A percentile compares a stretch with the other conserved stretches of the same genome.
Conservation (phyloP, 2,888 invertebrate genomes). For the Esperia sulphurella region DNA sequence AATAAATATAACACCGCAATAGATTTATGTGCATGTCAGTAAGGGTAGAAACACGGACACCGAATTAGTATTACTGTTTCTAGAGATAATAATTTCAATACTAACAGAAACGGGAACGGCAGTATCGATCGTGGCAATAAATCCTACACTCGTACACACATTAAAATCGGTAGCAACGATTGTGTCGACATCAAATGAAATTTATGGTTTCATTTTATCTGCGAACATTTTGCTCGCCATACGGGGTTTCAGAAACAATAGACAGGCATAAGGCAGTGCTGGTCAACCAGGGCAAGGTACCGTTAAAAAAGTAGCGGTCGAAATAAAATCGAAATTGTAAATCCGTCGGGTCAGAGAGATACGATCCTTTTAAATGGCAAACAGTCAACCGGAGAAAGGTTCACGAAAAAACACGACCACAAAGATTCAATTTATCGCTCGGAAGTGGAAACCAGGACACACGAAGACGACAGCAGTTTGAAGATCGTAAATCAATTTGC, state of each 20-base stretch:
- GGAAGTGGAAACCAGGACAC: constrained; percentile 32
- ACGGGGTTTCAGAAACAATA: constrained; percentile 36
- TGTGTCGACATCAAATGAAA: constrained; percentile 49
- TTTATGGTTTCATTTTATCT: constrained; percentile 51
- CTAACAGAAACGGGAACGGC: constrained; percentile 24
- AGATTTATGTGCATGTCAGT: constrained; percentile 18
- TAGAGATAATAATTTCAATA: constrained; percentile 33
- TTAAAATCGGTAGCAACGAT: constrained; percentile 48
- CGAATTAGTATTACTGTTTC: constrained; percentile 31
- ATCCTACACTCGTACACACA: constrained; percentile 43
- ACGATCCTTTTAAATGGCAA: constrained; percentile 43
- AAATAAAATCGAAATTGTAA: constrained; percentile 41
- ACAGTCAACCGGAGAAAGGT: constrained; percentile 40
- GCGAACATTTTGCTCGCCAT: constrained; percentile 32
- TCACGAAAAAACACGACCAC: constrained; percentile 33
- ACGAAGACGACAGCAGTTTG: constrained; percentile 23
- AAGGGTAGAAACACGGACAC: constrained; percentile 18
- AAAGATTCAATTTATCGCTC: constrained; percentile 37
- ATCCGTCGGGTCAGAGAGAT: constrained; percentile 46
- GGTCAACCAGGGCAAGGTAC: constrained; percentile 45
- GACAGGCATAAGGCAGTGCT: constrained; percentile 19
- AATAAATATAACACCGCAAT: constrained; percentile 17
- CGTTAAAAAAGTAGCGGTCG: constrained; percentile 40
- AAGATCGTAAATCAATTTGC: constrained; percentile 34
- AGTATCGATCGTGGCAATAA: constrained; percentile 44